Base-by-base conservation (phyloP, 2,113 vertebrate species). In the Rhabdornis inornatus region DNA sequence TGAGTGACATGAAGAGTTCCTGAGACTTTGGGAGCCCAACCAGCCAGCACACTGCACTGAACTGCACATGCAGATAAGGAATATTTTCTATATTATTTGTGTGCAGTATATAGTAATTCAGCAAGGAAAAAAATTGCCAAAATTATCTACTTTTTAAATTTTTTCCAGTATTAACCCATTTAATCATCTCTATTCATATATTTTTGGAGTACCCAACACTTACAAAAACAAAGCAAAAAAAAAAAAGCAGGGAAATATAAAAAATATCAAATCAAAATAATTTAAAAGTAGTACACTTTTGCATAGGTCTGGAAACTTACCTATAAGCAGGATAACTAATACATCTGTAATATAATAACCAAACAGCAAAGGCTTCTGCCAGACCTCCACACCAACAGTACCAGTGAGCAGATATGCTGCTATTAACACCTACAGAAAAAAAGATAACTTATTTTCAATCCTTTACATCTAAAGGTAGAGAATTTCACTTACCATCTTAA, bases 341-440 rank as follows among this genome's bases (percentile, higher is more conserved):
- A 59, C 30, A 3, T 97, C 97, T 70, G 93, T 94, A 83, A 97
- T 96, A 70, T 96, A 97, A 90, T 96, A 97, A 74, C 96, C 97
- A 74, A 97, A 95, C 10, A 97, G 64, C 53, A 98, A 50, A 85
- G 97, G 96, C 70, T 94, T 96, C 60, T 97, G 94, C 96, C 97
- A 98, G 23, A 96, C 60, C 71, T 98, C 97, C 89, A 98, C 96
- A 49, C 97, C 98, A 57, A 95, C n/a, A 81, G n/a, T 49, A 50
- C 96, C 88, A 0, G 97, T 98, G 60, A 98, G 71, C 56, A 98
- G 90, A 89, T 97, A 98, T 4, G 95, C 95, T 76, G 84, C 68
- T 90, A 97, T 94, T 92, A 97, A 70, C 45, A 97, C 94, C 98
- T 98, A 63, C 5, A 93, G 65, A 27, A 81, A 53, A 91, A 94